A percentile compares a stretch with the other conserved stretches of the same genome.
phyloP scores from a whole-genome alignment of 2,113 vertebrate species.

The Cavia aperea region DNA sequence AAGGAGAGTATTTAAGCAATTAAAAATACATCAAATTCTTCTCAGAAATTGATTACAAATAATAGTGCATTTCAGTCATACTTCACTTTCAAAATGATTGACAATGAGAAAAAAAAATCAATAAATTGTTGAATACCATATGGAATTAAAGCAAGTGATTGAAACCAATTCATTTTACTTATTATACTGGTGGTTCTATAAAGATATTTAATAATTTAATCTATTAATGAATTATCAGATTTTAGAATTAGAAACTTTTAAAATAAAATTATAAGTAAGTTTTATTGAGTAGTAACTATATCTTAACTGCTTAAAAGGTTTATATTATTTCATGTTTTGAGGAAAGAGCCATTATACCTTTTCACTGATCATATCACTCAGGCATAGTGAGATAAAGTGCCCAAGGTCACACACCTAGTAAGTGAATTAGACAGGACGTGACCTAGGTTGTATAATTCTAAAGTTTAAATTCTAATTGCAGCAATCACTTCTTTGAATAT shows the following conservation, averaged over 20 bases:
- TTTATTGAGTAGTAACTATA: not conserved
- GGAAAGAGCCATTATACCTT: not conserved
- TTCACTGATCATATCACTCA: not conserved
- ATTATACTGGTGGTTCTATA: not conserved
- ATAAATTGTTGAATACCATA: not conserved
- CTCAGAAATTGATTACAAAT: not conserved
- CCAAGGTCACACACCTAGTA: not conserved
- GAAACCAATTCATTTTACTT: not conserved
- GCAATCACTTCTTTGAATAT: not conserved
- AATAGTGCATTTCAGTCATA: not conserved
- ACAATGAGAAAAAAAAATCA: not conserved
- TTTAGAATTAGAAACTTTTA: not conserved
- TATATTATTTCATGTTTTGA: not conserved
- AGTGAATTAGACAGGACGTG: not conserved
- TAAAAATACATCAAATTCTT: not conserved
- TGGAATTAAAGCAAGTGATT: not conserved
- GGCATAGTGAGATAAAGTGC: not conserved
- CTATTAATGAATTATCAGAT: not conserved
- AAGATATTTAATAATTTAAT: not conserved
- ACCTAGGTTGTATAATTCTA: not conserved
- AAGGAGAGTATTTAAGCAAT: not conserved
- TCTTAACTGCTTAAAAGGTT: not conserved
- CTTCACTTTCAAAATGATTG: not conserved
- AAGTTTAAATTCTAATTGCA: not conserved
- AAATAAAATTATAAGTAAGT: not conserved